phyloP scores from a whole-genome alignment of 2,113 vertebrate species.

The Pongo abelii region DNA sequence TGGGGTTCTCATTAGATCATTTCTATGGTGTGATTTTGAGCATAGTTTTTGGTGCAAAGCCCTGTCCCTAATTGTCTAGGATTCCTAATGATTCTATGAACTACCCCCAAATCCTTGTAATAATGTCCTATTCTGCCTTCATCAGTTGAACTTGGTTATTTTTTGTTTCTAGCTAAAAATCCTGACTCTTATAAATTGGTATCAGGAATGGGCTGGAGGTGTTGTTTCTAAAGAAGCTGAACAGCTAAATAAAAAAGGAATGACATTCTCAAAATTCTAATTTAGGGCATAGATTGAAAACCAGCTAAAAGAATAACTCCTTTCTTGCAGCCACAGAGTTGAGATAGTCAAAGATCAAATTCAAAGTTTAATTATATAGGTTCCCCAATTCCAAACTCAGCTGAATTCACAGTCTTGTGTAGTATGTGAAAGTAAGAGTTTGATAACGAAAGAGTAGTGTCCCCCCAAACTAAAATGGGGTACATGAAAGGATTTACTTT shows the following conservation, averaged over 20 bases:
- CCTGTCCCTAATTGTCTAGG: neutral
- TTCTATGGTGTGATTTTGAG: neutral
- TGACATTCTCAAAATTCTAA: neutral
- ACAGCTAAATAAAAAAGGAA: neutral
- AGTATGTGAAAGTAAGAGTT: neutral
- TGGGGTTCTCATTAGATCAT: neutral
- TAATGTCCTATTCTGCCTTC: neutral
- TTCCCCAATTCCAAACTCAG: neutral
- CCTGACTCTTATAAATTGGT: neutral
- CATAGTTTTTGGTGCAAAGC: neutral
- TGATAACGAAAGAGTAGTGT: neutral
- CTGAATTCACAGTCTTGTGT: neutral
- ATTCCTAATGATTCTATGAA: neutral
- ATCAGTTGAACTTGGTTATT: neutral
- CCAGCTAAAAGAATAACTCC: neutral
- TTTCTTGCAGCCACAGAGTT: neutral
- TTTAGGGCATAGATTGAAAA: neutral
- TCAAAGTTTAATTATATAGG: neutral
- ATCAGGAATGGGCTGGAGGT: neutral
- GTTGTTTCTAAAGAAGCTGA: neutral
- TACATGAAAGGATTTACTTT: neutral
- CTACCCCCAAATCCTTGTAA: neutral
- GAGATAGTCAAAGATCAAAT: neutral
- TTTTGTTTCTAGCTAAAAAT: slow-evolving; percentile 16
- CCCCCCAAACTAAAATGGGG: neutral